Evolutionary conservation across 2,113 vertebrate genomes (phyloP), one percentile per base, ranked within the genome.

Genomic region (Heteronetta atricapilla): DNA sequence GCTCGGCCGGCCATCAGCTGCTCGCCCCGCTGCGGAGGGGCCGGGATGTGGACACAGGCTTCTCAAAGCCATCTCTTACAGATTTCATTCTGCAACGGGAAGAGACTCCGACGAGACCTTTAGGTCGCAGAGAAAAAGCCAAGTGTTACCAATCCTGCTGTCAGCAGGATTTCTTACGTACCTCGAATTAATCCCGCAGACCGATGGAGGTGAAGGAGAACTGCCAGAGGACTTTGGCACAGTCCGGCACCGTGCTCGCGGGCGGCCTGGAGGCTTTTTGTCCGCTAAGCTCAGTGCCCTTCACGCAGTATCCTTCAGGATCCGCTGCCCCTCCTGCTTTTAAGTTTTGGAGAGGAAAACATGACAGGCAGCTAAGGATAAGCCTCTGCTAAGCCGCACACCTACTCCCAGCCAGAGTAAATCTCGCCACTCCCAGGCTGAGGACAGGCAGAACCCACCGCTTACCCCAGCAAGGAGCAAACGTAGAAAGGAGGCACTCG

Each of bases 91-190:
- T n/a, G 40, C 56, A 34, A 17, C 33, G 28, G 38, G 31, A 62
- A 70, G 18, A 28, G 60, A 85, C 33, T 50, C 19, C 26, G 23
- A 1, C 0, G 3, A 76, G 62, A 2, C 0, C 5, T 31, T 20
- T 15, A 25, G 13, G 14, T 26, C 26, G 4, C 11, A 13, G 38
- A 40, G 17, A 15, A 52, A 28, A 68, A 29, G 23, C 5, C 22
- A 14, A 46, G 34, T 0, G 0, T 29, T 59, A 63, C 26, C 55
- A n/a, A 72, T 75, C 70, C 38, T 8, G 53, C 53, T 26, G 66
- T 8, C 0, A 0, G 52, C 13, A 55, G 3, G 13, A 22, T 28
- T 68, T 48, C 86, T 34, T 4, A 17, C 0, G 0, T 20, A 18
- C 16, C 7, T 0, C 4, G 36, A 33, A 52, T 55, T 23, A 52